These are phyloP conservation scores for Saxicola maurus DNA, from an alignment of 2,797 vertebrate genomes.

Conservation along the genomic window DNA sequence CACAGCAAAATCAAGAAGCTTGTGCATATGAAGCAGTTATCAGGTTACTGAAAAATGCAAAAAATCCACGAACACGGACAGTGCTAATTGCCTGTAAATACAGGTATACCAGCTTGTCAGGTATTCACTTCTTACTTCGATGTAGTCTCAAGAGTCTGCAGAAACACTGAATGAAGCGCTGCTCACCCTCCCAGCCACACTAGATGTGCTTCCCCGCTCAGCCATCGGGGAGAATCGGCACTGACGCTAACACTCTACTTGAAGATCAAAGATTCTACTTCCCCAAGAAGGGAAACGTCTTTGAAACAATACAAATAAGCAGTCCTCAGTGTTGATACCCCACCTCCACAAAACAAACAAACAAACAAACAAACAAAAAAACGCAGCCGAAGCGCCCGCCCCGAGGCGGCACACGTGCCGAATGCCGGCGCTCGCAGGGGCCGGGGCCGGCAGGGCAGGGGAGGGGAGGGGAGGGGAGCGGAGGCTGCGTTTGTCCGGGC, in stretches of 20 bases:
- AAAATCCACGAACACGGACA: neutral
- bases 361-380: neutral
- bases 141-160: neutral
- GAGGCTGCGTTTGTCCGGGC: neutral
- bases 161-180: neutral
- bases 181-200: neutral
- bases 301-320: neutral
- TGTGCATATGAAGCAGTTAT: rapidly evolving
- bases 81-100: neutral
- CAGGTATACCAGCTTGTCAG: neutral
- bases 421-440: neutral
- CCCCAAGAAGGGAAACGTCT: neutral
- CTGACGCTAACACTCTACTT: neutral
- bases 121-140: neutral
- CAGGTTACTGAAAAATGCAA: neutral
- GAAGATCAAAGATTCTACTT: neutral
- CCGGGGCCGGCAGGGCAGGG: neutral
- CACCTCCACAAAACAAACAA: neutral
- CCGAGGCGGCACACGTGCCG: neutral
- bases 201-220: neutral
- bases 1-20: neutral
- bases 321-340: neutral
- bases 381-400: neutral
- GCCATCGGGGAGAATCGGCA: neutral
- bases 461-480: neutral